Conservation (phyloP, 2,797 vertebrate species). For the Varecia variegata region DNA sequence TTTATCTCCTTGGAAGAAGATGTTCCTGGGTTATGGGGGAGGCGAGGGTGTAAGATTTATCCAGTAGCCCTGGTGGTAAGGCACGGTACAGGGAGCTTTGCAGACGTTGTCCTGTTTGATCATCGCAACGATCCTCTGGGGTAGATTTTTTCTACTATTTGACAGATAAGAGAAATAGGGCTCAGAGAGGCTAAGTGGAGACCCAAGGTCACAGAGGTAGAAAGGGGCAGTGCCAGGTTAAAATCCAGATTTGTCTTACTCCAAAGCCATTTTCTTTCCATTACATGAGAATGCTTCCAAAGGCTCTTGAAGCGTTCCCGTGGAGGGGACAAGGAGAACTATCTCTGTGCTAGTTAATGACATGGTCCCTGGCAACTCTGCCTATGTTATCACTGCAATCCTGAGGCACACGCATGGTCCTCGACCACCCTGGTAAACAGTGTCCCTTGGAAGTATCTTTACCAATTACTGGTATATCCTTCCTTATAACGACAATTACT, state of each 20-base stretch:
- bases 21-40: background rate
- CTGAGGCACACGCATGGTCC: background rate
- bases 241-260: background rate
- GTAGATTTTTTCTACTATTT: background rate
- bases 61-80: background rate
- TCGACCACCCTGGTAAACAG: background rate
- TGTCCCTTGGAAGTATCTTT: background rate
- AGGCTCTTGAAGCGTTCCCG: background rate
- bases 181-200: background rate
- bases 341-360: background rate
- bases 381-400: background rate
- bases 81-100: background rate
- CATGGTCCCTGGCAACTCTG: background rate
- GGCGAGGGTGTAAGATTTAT: background rate
- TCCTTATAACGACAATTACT: background rate
- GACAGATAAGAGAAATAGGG: background rate
- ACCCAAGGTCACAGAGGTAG: background rate
- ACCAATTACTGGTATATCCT: background rate
- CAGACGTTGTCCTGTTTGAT: background rate
- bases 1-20: background rate
- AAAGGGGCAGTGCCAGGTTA: background rate
- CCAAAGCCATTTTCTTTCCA: background rate
- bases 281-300: background rate
- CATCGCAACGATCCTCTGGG: background rate
- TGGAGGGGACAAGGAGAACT: background rate